Conservation (phyloP, 2,113 vertebrate genomes). For the Cololabis saira region DNA sequence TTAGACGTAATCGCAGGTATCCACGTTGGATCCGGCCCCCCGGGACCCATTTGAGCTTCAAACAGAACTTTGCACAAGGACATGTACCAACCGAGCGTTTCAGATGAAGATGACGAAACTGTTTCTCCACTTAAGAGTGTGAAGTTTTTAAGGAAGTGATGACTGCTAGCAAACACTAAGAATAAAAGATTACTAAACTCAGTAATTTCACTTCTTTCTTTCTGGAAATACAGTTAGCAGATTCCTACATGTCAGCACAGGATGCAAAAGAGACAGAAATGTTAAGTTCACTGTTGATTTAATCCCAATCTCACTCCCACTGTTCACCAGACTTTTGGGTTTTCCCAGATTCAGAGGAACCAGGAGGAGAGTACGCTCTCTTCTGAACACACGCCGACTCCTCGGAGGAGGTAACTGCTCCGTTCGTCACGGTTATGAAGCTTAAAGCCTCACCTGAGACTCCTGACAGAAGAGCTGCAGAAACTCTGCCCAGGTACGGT, state of each 20-base stretch:
- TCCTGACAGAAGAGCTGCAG: no score
- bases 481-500: no score
- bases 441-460: no score
- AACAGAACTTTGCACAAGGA: not conserved
- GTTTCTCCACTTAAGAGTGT: constrained; percentile 47
- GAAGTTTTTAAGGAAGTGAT: constrained; percentile 79
- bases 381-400: no score
- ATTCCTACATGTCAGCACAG: constrained; percentile 66
- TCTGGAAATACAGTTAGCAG: constrained; percentile 66
- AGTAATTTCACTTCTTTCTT: constrained; percentile 83
- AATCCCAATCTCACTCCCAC: constrained; percentile 12
- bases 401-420: no score
- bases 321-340: not conserved
- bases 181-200: constrained; percentile 82
- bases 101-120: constrained; percentile 57
- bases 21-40: not conserved
- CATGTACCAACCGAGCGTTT: constrained; percentile 13
- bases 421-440: no score
- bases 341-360: no score
- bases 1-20: no score
- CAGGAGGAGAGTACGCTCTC: no score
- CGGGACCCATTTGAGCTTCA: not conserved
- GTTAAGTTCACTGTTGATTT: constrained; percentile 5
- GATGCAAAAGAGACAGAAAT: constrained; percentile 28
- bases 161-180: constrained; percentile 67